Base-by-base conservation (phyloP, 2,888 invertebrate species). In the Esperia sulphurella region DNA sequence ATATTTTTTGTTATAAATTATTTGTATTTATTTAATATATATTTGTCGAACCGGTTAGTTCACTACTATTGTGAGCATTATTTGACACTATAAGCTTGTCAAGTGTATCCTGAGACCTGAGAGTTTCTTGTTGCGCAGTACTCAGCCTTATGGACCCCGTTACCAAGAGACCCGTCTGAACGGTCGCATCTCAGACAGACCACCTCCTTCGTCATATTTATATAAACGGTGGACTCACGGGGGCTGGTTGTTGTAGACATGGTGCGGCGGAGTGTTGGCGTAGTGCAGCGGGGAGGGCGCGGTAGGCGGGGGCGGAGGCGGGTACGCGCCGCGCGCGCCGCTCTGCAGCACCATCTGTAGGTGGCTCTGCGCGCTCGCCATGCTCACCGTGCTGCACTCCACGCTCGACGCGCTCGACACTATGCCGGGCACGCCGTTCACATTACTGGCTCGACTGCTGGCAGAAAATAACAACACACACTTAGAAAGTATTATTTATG, bases 331-430 rank as follows among this genome's bases (percentile, higher is more conserved):
- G 47, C 75, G 74, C 41, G 71, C 70, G 55, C 65, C 73, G 57
- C 84, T 84, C 59, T 90, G 88, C 63, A 91, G 83, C 61, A 89
- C 88, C 71, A 83, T 80, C 62, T 90, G 90, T 58, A 90, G 75
- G 58, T 89, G 89, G 59, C 85, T 83, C 60, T 75, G 72, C 53
- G 61, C 58, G 54, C 55, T 45, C 57, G 47, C 48, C 46, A 49
- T 49, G 50, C 48, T 51, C 49, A 47, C 50, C 43, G 48, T 42
- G 38, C 21, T 50, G 49, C 41, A 30, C 49, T 52, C 46, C 49
- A 55, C 46, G 52, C 43, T 50, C 52, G 57, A 54, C 53, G 50
- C 52, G 49, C 48, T 51, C 51, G 52, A 53, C 49, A 51, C 55
- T 53, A 55, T 58, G 47, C 54, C 64, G 49, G 50, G 56, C 41